Conservation (phyloP, 2,888 invertebrate genomes). For the Ophraella communa region DNA sequence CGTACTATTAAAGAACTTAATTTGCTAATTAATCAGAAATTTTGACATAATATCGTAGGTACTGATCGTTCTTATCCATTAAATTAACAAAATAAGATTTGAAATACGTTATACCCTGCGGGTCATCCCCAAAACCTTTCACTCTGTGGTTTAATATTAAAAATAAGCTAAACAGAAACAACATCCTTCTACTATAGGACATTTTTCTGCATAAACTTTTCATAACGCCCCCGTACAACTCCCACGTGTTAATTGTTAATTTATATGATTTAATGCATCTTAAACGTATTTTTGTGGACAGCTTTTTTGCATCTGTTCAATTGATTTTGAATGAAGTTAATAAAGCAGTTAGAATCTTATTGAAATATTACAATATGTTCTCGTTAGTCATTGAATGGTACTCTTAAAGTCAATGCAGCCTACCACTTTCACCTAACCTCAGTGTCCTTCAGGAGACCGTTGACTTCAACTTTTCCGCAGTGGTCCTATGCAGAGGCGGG, state of each 20-base stretch:
- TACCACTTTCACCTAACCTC: constrained; percentile 36
- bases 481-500: constrained; percentile 12
- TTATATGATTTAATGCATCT: not conserved
- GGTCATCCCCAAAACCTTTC: too few species aligned
- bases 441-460: constrained; percentile 39
- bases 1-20: constrained; percentile 5
- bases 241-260: not conserved
- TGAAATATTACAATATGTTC: not conserved
- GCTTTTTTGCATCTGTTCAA: not conserved
- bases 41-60: constrained; percentile 12
- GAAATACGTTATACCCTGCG: too few species aligned
- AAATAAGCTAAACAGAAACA: too few species aligned
- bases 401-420: constrained; percentile 9
- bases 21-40: constrained; percentile 17
- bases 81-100: too few species aligned
- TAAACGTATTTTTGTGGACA: not conserved
- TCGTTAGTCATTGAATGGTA: constrained; percentile 4
- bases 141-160: too few species aligned
- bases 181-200: too few species aligned
- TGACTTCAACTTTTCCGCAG: constrained; percentile 29
- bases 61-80: constrained; percentile 3
- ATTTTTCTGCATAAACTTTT: not conserved
- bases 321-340: not conserved
- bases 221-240: not conserved
- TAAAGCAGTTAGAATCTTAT: not conserved